Percentiles rank a stretch among this genome's conserved stretches.
Evolutionary conservation across 1,140 invertebrate genomes (phyloP).

Genomic region (Brachionus koreanus): DNA sequence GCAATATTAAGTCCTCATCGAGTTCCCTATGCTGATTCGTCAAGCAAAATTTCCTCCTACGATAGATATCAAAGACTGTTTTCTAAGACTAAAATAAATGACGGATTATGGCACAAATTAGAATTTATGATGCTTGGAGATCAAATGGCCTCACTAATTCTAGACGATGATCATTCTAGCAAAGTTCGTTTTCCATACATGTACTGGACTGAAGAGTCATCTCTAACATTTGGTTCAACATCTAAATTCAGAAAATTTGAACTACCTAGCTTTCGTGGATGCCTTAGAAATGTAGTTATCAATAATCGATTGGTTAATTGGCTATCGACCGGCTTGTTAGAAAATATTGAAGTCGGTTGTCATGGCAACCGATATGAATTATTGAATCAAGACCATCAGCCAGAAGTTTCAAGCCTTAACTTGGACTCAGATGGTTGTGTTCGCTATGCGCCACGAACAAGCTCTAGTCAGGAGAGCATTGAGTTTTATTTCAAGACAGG

Average conservation of each 20-base stretch:
- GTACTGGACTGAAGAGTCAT: slow-evolving; percentile 33
- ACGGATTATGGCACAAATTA: slow-evolving; percentile 28
- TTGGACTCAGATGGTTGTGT: slow-evolving; percentile 7
- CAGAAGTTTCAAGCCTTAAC: background rate
- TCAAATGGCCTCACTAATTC: slow-evolving; percentile 16
- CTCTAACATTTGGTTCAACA: slow-evolving; percentile 14
- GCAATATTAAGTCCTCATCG: slow-evolving; percentile 14
- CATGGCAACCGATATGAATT: slow-evolving; percentile 6
- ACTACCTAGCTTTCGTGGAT: slow-evolving; percentile 11
- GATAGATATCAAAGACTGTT: slow-evolving; percentile 36
- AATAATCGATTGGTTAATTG: slow-evolving; percentile 40
- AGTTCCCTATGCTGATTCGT: slow-evolving; percentile 27
- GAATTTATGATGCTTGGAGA: slow-evolving; percentile 26
- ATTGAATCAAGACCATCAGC: background rate
- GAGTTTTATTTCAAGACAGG: slow-evolving; percentile 38
- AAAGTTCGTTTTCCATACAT: slow-evolving; percentile 12
- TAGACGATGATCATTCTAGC: slow-evolving; percentile 15
- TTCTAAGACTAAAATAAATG: background rate
- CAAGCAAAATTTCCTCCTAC: background rate
- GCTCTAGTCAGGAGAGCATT: background rate
- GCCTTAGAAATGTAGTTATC: slow-evolving; percentile 36
- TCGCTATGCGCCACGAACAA: background rate
- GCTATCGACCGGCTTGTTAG: background rate
- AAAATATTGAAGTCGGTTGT: slow-evolving; percentile 34
- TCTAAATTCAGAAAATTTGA: background rate